phyloP scores from a whole-genome alignment of 1,140 invertebrate genomes.

The Pogonomyrmex barbatus region DNA sequence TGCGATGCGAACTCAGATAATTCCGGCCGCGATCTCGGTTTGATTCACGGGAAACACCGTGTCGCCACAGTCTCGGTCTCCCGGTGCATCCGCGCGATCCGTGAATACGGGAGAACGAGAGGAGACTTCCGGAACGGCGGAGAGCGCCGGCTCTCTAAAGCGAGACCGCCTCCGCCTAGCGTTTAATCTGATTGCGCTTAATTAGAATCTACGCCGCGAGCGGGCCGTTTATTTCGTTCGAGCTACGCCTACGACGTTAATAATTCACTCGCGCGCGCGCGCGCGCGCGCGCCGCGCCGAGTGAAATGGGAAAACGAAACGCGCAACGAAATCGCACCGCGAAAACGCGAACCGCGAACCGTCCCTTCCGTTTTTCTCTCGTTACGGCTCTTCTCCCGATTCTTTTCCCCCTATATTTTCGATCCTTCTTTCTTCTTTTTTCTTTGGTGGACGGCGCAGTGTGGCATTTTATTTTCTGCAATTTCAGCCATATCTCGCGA shows the following conservation, averaged over 20 bases:
- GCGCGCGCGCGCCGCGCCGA: too few species aligned
- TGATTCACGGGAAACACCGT: constrained; percentile 12
- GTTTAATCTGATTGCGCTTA: constrained; percentile 68
- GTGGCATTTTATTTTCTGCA: neutral
- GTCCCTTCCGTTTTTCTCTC: neutral
- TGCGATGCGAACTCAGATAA: constrained; percentile 55
- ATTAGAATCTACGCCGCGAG: constrained; percentile 52
- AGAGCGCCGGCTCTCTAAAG: constrained; percentile 19
- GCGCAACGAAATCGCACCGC: neutral
- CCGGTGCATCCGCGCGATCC: constrained; percentile 4
- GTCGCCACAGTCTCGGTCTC: neutral
- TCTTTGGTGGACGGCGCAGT: too few species aligned
- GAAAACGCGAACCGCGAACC: neutral
- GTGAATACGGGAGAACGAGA: neutral
- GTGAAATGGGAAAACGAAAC: neutral
- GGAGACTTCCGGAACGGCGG: constrained; percentile 49
- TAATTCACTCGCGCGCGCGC: constrained; percentile 38
- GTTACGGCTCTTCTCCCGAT: too few species aligned
- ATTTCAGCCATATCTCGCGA: neutral
- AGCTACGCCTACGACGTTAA: constrained; percentile 35
- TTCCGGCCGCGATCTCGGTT: constrained; percentile 19
- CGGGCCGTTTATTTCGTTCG: constrained; percentile 8
- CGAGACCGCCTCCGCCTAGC: neutral
- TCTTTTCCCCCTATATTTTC: neutral
- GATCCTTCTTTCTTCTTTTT: neutral